A percentile compares a stretch with the other conserved stretches of the same genome.
phyloP scores from a whole-genome alignment of 2,797 vertebrate genomes.

The Pipistrellus pygmaeus region DNA sequence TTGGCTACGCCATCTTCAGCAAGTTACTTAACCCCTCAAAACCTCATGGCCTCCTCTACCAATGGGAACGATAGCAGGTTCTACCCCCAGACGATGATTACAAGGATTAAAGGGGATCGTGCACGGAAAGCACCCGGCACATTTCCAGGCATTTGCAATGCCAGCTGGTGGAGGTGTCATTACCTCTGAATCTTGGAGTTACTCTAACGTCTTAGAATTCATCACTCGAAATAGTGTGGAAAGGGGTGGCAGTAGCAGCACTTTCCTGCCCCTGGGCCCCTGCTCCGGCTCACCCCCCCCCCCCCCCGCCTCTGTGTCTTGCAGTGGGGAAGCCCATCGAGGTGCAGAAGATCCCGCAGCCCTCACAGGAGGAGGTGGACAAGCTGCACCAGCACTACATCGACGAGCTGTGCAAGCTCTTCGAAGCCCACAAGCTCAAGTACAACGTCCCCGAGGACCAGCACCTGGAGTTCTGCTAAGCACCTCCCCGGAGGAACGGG shows the following conservation, averaged over 20 bases:
- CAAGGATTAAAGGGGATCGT: background rate
- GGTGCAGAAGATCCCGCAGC: conserved; percentile 89
- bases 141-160: background rate
- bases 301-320: conserved; percentile 49
- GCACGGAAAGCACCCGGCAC: background rate
- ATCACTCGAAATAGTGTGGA: background rate
- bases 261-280: background rate
- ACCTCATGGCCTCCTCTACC: background rate
- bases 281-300: background rate
- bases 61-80: background rate
- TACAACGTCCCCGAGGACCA: conserved; percentile 91
- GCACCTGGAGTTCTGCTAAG: conserved; percentile 92
- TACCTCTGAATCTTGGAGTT: background rate
- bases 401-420: conserved; percentile 91
- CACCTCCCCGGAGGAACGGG: background rate
- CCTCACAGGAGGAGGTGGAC: conserved; percentile 90
- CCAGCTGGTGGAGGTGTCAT: background rate
- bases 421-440: conserved; percentile 94
- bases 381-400: conserved; percentile 92
- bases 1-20: background rate
- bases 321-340: conserved; percentile 95
- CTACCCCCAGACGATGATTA: background rate
- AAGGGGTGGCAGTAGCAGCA: background rate
- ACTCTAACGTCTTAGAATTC: background rate
- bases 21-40: conserved; percentile 19